A percentile compares a stretch with the other conserved stretches of the same genome.
Conservation (phyloP, 2,888 invertebrate genomes). For the Drosophila neutralis region DNA sequence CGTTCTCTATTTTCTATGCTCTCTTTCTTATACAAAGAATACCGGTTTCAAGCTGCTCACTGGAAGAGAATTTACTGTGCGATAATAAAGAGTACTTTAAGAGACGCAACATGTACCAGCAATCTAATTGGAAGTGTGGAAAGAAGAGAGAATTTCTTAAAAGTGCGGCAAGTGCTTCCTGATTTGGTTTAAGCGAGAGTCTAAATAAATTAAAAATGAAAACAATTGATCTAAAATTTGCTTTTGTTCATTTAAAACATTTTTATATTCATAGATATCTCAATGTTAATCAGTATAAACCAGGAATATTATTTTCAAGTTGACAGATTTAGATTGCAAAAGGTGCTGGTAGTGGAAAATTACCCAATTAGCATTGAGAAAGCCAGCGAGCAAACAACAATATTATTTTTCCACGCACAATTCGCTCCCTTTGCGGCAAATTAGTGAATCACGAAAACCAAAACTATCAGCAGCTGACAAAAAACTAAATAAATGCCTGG, state of each 20-base stretch:
- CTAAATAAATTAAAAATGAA: background rate
- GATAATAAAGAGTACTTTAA: background rate
- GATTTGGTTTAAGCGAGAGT: background rate
- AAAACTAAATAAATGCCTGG: background rate
- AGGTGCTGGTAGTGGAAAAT: conserved; percentile 10
- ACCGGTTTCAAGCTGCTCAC: conserved; percentile 26
- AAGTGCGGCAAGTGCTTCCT: background rate
- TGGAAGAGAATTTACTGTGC: conserved; percentile 1
- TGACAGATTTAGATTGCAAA: background rate
- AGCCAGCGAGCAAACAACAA: conserved; percentile 4
- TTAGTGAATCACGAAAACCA: background rate
- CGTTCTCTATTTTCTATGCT: background rate
- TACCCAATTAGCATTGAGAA: conserved; percentile 8
- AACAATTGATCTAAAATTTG: background rate
- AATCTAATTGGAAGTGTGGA: background rate
- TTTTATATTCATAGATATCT: too few relatives aligned
- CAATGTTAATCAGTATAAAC: background rate
- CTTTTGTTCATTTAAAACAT: background rate
- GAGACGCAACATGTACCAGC: background rate
- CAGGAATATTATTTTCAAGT: background rate
- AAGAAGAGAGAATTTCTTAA: background rate
- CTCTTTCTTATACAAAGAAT: conserved; percentile 1
- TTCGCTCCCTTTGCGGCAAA: conserved; percentile 1
- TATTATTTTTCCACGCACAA: background rate
- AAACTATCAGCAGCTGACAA: background rate